A percentile compares a stretch with the other conserved stretches of the same genome.
phyloP scores from a whole-genome alignment of 2,888 invertebrate species.

The Micoletzkya japonica region DNA sequence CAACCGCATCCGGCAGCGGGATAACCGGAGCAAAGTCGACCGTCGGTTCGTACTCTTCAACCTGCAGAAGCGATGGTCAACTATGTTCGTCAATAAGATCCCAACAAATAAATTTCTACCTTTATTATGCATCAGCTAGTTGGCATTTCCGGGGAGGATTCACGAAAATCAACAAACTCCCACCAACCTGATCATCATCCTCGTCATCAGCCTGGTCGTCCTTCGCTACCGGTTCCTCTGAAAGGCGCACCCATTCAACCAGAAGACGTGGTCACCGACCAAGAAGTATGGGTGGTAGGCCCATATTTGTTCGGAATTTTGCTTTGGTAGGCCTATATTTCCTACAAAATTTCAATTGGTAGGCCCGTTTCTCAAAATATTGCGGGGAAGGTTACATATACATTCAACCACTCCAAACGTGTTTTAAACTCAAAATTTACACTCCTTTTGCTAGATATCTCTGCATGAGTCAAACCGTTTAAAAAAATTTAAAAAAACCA shows the following conservation, averaged over 20 bases:
- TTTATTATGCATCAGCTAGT: not conserved
- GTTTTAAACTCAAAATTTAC: no score
- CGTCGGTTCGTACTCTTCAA: conserved; percentile 43
- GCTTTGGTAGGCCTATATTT: no score
- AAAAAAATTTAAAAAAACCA: no score
- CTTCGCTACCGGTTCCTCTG: conserved; percentile 18
- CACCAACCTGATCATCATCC: conserved; percentile 14
- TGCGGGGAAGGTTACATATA: no score
- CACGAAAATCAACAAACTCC: not conserved
- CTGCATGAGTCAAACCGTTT: no score
- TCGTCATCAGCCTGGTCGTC: conserved; percentile 8
- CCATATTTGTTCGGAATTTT: no score
- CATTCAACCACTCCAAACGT: no score
- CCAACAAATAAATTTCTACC: not conserved
- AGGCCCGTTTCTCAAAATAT: no score
- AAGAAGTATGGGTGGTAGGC: no score
- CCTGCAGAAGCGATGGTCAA: not conserved
- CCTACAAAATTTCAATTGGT: no score
- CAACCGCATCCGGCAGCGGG: conserved; percentile 57
- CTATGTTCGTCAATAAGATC: not conserved
- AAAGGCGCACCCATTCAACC: not conserved
- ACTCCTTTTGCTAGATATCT: no score
- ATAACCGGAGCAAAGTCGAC: conserved; percentile 56
- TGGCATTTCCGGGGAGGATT: not conserved
- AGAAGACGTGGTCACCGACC: no score